Percentiles rank a stretch among this genome's conserved stretches.
Evolutionary conservation across 2,113 vertebrate genomes (phyloP).

Genomic region (Cyanoderma ruficeps): DNA sequence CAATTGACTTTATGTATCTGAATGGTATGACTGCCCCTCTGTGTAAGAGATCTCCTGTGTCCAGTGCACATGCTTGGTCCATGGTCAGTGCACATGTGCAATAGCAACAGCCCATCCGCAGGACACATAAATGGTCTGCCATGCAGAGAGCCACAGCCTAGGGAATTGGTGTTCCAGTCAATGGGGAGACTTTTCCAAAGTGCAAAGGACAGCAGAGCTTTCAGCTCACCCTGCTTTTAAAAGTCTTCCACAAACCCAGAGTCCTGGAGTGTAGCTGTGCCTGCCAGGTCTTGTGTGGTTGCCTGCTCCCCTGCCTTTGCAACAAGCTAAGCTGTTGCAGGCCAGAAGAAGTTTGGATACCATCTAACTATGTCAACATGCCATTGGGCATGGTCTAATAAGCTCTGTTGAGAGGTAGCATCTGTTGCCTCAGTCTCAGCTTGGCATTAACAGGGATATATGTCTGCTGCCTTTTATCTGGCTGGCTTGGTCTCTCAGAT

Average conservation of each 20-base stretch:
- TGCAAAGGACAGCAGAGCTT: background rate
- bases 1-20: background rate
- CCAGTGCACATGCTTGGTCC: accelerated
- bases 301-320: background rate
- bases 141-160: accelerated
- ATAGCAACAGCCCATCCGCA: accelerated
- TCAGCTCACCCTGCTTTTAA: background rate
- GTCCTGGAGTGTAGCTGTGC: background rate
- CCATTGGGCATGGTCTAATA: background rate
- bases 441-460: background rate
- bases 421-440: background rate
- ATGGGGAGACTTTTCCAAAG: background rate
- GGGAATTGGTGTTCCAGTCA: background rate
- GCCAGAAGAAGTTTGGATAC: background rate
- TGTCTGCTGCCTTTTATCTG: background rate
- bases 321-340: background rate
- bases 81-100: accelerated
- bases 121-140: background rate
- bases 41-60: background rate
- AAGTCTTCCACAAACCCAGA: background rate
- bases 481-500: background rate
- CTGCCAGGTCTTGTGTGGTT: background rate
- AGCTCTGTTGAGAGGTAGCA: constrained; percentile 34
- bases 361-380: background rate
- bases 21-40: background rate